Conservation (phyloP, 2,113 vertebrate species). For the Pristiophorus japonicus region DNA sequence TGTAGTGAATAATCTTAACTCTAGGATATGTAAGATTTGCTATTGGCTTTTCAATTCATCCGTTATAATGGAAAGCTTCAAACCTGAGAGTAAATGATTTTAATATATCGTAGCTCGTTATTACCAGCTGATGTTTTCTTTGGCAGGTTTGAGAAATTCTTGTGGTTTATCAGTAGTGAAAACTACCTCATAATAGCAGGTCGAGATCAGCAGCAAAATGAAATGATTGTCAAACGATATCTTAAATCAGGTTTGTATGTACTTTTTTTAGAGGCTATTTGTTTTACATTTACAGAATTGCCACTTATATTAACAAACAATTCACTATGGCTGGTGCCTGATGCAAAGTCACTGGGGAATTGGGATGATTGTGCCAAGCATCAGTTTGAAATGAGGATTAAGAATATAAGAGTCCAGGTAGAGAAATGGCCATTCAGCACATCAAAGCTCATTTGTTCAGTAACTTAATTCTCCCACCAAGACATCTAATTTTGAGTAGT, state of each 20-base stretch:
- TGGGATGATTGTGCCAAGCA: background rate
- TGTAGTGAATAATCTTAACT: background rate
- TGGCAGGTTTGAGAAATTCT: constrained; percentile 97
- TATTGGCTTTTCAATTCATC: background rate
- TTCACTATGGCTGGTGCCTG: background rate
- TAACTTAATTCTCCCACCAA: background rate
- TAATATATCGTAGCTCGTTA: background rate
- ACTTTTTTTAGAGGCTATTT: background rate
- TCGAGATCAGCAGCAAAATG: constrained; percentile 95
- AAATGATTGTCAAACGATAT: constrained; percentile 94
- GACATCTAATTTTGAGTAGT: background rate
- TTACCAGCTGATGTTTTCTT: constrained; percentile 40
- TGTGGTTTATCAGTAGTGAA: constrained; percentile 97
- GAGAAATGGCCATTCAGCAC: background rate
- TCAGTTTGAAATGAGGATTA: background rate
- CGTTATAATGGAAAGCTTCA: background rate
- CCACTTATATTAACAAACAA: background rate
- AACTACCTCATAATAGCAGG: constrained; percentile 94
- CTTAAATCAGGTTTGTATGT: constrained; percentile 65
- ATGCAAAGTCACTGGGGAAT: background rate
- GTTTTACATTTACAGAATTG: background rate
- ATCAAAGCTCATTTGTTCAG: background rate
- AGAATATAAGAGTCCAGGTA: background rate
- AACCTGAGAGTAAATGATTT: background rate
- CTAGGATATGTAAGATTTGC: background rate